Evolutionary conservation across 2,888 invertebrate genomes (phyloP), one percentile per base, ranked within the genome.

Genomic region (Cordilura impudica): DNA sequence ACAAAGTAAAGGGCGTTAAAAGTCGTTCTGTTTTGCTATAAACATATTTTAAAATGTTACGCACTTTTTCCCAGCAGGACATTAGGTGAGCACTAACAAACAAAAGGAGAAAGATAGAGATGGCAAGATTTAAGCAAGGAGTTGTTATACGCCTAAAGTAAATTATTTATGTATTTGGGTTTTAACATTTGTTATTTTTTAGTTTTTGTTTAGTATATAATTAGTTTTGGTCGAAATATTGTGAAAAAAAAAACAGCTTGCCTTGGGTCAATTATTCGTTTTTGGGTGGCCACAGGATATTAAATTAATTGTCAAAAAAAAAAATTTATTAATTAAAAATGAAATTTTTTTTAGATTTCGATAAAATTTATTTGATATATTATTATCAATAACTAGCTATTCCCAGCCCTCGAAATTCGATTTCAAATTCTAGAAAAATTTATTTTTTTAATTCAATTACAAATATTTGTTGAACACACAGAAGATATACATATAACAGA

Each of bases 191-290:
- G 66, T 29, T 56, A 23, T 14, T 26, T 29, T n/a, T 56, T 26
- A 49, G 12, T 71, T 60, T 51, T 39, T 23, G 16, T 45, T 43
- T 47, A 43, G 26, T 16, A 29, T 19, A n/a, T 60, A 66, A 71
- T 74, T 66, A 54, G 66, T 78, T 78, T 74, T 71, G 74, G 65
- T 78, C 65, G 60, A 70, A 74, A 70, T 74, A 66, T 74, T 60
- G 47, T 60, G 53, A 60, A 65, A 51, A 58, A 45, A 54, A 31
- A 70, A 60, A 39, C 73, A 70, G 53, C 18, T 66, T 47, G 66
- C 47, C 10, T 26, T 14, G 53, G 10, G 23, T 21, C 51, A 51
- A 60, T 53, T 58, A 18, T 16, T 10, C 10, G 14, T 56, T 19
- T 35, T 26, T 60, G 71, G 71, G 66, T 71, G 66, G 76, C 53